phyloP scores from a whole-genome alignment of 2,113 vertebrate genomes.

The Athene noctua region DNA sequence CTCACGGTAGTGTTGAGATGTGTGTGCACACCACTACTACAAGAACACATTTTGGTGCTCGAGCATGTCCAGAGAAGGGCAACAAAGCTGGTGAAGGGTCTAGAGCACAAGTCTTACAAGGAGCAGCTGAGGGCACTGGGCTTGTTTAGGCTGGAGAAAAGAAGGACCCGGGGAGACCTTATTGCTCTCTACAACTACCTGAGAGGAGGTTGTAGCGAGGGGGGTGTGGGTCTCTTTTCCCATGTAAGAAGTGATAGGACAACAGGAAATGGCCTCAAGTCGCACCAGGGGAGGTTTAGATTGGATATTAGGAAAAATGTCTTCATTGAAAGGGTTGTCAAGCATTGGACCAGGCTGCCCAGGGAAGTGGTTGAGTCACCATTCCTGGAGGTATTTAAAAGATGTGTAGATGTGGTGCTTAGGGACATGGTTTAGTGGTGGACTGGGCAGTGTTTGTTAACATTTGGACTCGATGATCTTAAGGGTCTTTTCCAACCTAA shows the following conservation, averaged over 20 bases:
- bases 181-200: accelerated
- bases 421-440: neutral
- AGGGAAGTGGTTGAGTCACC: neutral
- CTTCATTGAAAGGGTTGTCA: neutral
- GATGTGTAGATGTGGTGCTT: neutral
- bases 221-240: neutral
- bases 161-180: neutral
- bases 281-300: neutral
- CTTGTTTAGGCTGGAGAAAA: neutral
- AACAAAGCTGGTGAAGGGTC: neutral
- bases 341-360: neutral
- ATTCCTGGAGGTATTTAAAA: neutral
- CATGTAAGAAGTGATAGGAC: neutral
- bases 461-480: neutral
- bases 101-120: neutral
- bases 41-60: neutral
- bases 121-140: neutral
- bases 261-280: neutral
- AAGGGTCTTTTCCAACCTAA: neutral
- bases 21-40: neutral
- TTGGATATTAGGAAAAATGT: neutral
- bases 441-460: neutral
- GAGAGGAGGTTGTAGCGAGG: neutral
- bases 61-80: neutral
- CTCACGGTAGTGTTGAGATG: neutral